Base-by-base conservation (phyloP, 1,140 invertebrate genomes). In the Pararge aegeria region DNA sequence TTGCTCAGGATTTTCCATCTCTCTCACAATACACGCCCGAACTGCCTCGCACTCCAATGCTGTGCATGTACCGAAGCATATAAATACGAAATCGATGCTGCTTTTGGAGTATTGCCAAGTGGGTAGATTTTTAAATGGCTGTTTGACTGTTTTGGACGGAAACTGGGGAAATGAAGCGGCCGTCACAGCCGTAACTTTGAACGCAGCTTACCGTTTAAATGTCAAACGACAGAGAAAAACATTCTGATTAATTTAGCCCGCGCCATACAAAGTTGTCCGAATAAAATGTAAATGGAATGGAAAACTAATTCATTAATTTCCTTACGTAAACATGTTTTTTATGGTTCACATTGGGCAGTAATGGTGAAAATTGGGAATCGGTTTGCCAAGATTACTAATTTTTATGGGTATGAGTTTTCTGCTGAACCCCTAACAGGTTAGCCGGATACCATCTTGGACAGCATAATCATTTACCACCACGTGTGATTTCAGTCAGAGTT, bases 121-220 rank as follows among this genome's bases (percentile, higher is more conserved):
- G 60, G 50, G 46, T 64, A 54, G 38, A 58, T 59, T 65, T 65
- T 59, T 62, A 62, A 60, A 64, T 61, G 53, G 61, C 51, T 34
- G 62, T 64, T 61, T 56, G 57, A 66, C 52, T 52, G 68, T 52
- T 59, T 66, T 46, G 49, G 44, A 15, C 67, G 74, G 72, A 73
- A 72, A 61, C 69, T 55, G 56, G 64, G 69, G 69, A 74, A 77
- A 74, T 74, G 64, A 74, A 72, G 68, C 59, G 59, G 54, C 55
- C 44, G 60, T 49, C 48, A 60, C 38, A 19, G 19, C 12, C 49
- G 16, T 37, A 62, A 46, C 6, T 46, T 10, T 55, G 24, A 34
- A 56, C 16, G 13, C 7, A n/a, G n/a, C 12, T 29, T 29, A 2
- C 34, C 13, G 10, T 37, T 37, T 7, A 24, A 37, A 37, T 37